Base-by-base conservation (phyloP, 2,797 vertebrate genomes). In the Telmatherina bonti region DNA sequence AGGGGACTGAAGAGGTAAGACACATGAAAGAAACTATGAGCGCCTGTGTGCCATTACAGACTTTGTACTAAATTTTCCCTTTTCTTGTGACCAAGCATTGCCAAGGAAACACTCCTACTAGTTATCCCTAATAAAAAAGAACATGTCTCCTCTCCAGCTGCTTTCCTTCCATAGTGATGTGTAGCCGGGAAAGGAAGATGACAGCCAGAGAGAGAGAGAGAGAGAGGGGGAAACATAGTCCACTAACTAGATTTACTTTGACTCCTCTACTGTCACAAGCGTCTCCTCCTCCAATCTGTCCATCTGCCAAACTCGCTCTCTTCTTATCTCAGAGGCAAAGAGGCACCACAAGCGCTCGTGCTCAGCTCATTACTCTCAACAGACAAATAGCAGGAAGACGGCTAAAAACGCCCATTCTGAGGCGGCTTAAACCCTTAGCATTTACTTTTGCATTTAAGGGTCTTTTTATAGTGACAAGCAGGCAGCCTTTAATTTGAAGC, bases 191-290 rank as follows among this genome's bases (percentile, higher is more conserved):
- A 54, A 73, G 73, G 68, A 80, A 77, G 69, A 83, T 70, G 85
- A 81, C 70, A 88, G 81, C 67, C 56, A 57, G 55, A 53, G 68
- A 45, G 45, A 38, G 62, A 43, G 41, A 57, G 55, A 53, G 68
- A 45, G 45, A 38, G 62, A 43, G 41, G 24, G 45, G 29, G 33
- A 43, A 52, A 26, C 49, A 53, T 20, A 67, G 64, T 47, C 43
- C 10, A 6, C 66, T 72, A 77, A 81, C 82, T 86, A 22, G 13
- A 89, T 89, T 85, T 81, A 65, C 74, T 68, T 63, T 3, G 47
- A 76, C 77, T 78, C 67, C 62, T 73, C 75, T 33, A 61, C 72
- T 33, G 83, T 75, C 81, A 61, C 62, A 15, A 51, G 52, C 76
- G 68, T 71, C 66, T 86, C 71, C 63, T 74, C 74, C 76, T 78